A percentile compares a stretch with the other conserved stretches of the same genome.
phyloP scores from a whole-genome alignment of 2,113 vertebrate species.

The Athene noctua region DNA sequence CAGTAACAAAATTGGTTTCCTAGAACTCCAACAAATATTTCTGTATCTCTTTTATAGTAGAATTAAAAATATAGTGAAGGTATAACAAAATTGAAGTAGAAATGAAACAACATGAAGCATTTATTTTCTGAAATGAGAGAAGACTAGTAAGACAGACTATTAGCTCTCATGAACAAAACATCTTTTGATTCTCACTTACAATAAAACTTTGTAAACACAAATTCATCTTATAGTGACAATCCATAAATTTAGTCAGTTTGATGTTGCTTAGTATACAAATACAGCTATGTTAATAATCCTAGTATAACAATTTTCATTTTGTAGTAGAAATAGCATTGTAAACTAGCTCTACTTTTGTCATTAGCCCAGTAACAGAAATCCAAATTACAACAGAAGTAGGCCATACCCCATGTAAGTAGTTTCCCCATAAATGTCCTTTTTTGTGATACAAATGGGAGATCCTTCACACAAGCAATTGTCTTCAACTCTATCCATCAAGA shows the following conservation, averaged over 20 bases:
- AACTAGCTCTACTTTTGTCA: neutral
- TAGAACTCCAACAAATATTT: constrained; percentile 47
- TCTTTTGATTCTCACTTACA: constrained; percentile 17
- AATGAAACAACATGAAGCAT: neutral
- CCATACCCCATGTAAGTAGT: neutral
- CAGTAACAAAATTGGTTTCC: constrained; percentile 62
- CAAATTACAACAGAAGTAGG: neutral
- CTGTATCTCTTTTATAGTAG: neutral
- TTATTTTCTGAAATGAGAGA: neutral
- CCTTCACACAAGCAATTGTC: neutral
- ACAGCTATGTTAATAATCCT: neutral
- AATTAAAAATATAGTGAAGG: constrained; percentile 38
- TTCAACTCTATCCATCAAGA: neutral
- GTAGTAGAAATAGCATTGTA: neutral
- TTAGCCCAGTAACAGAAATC: neutral
- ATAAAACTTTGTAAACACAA: neutral
- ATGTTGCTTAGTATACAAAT: neutral
- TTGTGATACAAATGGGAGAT: neutral
- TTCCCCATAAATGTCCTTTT: neutral
- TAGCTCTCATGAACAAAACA: neutral
- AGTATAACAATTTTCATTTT: neutral
- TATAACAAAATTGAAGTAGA: constrained; percentile 21
- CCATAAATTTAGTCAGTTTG: constrained; percentile 11
- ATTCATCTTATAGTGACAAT: neutral
- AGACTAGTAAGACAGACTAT: neutral